Conservation (phyloP, 2,888 invertebrate genomes). For the Emmelina monodactyla region DNA sequence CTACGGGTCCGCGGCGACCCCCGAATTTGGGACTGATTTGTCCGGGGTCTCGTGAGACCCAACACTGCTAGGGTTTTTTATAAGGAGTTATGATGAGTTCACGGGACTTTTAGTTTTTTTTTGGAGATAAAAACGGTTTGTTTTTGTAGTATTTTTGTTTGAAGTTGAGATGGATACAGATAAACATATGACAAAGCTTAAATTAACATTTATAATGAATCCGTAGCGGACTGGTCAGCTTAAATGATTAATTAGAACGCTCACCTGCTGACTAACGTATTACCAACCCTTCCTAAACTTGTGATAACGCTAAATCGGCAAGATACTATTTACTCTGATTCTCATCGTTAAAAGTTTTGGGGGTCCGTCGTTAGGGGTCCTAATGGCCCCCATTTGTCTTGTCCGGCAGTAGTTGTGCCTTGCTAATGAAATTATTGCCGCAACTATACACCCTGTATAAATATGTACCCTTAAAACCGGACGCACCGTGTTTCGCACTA, state of each 20-base stretch:
- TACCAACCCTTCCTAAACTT: conserved; percentile 51
- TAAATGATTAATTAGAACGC: conserved; percentile 31
- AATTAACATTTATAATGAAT: no score
- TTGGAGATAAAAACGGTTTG: no score
- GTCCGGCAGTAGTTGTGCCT: conserved; percentile 63
- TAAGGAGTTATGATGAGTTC: conserved; percentile 31
- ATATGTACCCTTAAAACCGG: conserved; percentile 53
- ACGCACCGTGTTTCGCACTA: conserved; percentile 62
- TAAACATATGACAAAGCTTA: no score
- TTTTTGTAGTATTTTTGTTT: no score
- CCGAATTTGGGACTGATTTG: conserved; percentile 38
- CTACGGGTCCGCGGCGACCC: conserved; percentile 20
- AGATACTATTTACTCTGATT: conserved; percentile 67
- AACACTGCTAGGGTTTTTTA: conserved; percentile 21
- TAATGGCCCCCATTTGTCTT: conserved; percentile 68
- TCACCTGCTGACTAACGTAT: conserved; percentile 43
- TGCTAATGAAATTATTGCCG: conserved; percentile 68
- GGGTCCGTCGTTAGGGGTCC: conserved; percentile 60
- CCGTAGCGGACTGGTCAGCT: not conserved
- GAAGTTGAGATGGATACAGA: no score
- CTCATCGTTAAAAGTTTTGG: conserved; percentile 63
- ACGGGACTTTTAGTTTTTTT: no score
- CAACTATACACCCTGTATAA: conserved; percentile 65
- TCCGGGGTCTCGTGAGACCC: conserved; percentile 26
- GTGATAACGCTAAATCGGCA: conserved; percentile 60